A percentile compares a stretch with the other conserved stretches of the same genome.
Evolutionary conservation across 2,888 invertebrate species (phyloP).

Genomic region (Digitonthophagus gazella): DNA sequence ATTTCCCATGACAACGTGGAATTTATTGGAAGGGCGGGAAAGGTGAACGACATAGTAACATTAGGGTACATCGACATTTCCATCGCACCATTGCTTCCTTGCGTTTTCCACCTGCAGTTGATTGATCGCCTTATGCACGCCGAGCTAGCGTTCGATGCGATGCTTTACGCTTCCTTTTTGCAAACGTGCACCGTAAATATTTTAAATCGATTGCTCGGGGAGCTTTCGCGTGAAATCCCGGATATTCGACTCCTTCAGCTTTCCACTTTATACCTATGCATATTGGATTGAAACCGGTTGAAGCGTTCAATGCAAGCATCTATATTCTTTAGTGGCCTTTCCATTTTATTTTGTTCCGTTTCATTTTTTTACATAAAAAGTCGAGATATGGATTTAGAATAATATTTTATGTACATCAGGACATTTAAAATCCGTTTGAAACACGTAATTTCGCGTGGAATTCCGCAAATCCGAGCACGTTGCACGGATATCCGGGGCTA

Average conservation of each 20-base stretch:
- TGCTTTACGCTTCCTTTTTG: background rate
- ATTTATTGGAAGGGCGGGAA: background rate
- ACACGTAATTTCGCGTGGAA: background rate
- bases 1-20: background rate
- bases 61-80: background rate
- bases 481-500: background rate
- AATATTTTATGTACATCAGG: background rate
- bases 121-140: background rate
- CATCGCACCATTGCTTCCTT: background rate
- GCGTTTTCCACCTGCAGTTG: background rate
- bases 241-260: background rate
- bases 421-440: background rate
- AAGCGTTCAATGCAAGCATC: background rate
- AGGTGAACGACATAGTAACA: background rate
- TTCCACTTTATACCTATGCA: background rate
- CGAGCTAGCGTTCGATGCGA: background rate
- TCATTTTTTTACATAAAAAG: background rate
- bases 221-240: background rate
- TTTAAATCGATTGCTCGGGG: background rate
- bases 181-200: background rate
- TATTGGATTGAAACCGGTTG: background rate
- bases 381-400: background rate
- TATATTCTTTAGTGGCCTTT: background rate
- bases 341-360: background rate
- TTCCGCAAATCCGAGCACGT: background rate